These are phyloP conservation scores for Tortricodes alternella DNA, from an alignment of 2,888 invertebrate genomes.

Conservation along the genomic window DNA sequence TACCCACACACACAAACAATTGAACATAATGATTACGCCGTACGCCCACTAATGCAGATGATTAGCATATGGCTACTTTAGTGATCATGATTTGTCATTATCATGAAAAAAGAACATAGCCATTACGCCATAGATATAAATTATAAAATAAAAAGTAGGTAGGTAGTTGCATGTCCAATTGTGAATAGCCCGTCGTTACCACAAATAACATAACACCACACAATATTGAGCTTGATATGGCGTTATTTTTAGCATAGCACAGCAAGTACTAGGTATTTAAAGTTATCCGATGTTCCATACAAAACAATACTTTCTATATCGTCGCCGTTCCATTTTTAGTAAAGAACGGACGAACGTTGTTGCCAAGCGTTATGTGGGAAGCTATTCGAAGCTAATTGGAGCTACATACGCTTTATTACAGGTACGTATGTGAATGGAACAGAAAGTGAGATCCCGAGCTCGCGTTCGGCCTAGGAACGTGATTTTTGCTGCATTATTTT, in stretches of 20 bases:
- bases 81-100: slow-evolving; percentile 20
- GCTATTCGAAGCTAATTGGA: slow-evolving; percentile 33
- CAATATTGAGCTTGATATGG: slow-evolving; percentile 24
- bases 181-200: slow-evolving; percentile 7
- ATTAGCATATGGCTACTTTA: slow-evolving; percentile 28
- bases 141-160: slow-evolving; percentile 17
- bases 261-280: slow-evolving; percentile 6
- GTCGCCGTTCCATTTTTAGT: slow-evolving; percentile 74
- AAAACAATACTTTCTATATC: slow-evolving; percentile 71
- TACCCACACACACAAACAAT: slow-evolving; percentile 31
- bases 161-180: slow-evolving; percentile 15
- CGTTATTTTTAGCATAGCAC: slow-evolving; percentile 24
- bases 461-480: slow-evolving; percentile 59
- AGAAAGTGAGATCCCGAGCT: slow-evolving; percentile 52
- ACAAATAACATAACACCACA: slow-evolving; percentile 9
- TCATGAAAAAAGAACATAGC: not conserved
- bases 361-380: slow-evolving; percentile 60
- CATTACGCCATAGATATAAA: slow-evolving; percentile 5
- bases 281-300: slow-evolving; percentile 43
- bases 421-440: slow-evolving; percentile 53
- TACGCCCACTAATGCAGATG: slow-evolving; percentile 24
- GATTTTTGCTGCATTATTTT: slow-evolving; percentile 81
- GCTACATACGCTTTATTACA: slow-evolving; percentile 34
- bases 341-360: slow-evolving; percentile 55
- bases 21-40: slow-evolving; percentile 27